These are phyloP conservation scores for Crocallis elinguaria DNA, from an alignment of 2,888 invertebrate species.

Conservation along the genomic window DNA sequence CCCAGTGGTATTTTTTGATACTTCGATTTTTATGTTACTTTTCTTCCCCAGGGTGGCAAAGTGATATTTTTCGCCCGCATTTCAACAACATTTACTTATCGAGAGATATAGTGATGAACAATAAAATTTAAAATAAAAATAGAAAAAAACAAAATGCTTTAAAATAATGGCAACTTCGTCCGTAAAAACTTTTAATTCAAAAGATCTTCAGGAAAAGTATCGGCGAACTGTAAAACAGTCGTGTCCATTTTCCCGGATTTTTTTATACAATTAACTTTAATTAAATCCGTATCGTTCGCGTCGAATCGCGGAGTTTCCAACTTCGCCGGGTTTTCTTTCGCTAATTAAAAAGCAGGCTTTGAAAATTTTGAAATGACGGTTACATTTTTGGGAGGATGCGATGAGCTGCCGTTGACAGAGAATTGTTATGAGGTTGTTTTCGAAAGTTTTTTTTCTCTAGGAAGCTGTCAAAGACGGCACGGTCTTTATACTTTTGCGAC, in stretches of 20 bases:
- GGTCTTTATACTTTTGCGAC: too few relatives aligned
- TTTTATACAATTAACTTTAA: constrained; percentile 53
- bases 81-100: too few relatives aligned
- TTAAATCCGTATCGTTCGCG: constrained; percentile 61
- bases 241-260: constrained; percentile 45
- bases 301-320: constrained; percentile 41
- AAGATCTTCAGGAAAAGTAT: constrained; percentile 26
- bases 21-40: too few relatives aligned
- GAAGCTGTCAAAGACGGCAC: too few relatives aligned
- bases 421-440: too few relatives aligned
- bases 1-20: too few relatives aligned
- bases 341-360: constrained; percentile 52
- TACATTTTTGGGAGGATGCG: constrained; percentile 30
- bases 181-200: constrained; percentile 8
- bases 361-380: constrained; percentile 43
- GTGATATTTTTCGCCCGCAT: too few relatives aligned
- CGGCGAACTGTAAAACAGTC: constrained; percentile 25
- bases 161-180: constrained; percentile 1
- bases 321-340: constrained; percentile 44
- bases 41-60: too few relatives aligned
- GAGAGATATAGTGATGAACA: too few relatives aligned
- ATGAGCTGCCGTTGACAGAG: constrained; percentile 14
- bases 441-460: too few relatives aligned
- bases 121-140: neutral
- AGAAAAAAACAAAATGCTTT: neutral